These are phyloP conservation scores for Ciona savignyi DNA, from an alignment of 23 tunicate species.

Conservation along the genomic window DNA sequence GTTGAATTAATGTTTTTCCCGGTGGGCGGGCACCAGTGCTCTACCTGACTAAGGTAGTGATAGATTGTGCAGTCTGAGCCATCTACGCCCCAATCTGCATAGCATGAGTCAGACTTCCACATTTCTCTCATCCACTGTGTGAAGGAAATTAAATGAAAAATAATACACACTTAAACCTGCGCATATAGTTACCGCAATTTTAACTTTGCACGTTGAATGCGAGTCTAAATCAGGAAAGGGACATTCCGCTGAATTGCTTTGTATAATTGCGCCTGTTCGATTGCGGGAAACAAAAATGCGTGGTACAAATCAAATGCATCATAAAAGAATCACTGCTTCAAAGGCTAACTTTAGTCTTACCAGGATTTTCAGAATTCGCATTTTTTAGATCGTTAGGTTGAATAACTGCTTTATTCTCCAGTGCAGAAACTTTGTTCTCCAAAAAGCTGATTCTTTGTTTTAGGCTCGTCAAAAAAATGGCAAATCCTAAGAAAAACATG, in stretches of 20 bases:
- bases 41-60: conserved; percentile 59
- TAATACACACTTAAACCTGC: too few relatives aligned
- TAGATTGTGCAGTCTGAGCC: conserved; percentile 65
- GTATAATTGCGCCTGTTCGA: not conserved
- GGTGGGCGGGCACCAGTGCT: conserved; percentile 59
- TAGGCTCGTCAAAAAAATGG: not conserved
- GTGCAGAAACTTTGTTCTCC: not conserved
- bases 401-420: not conserved
- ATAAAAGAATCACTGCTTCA: too few relatives aligned
- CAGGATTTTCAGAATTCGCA: too few relatives aligned
- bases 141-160: not conserved
- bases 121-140: conserved; percentile 74
- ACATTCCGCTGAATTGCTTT: not conserved
- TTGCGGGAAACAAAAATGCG: too few relatives aligned
- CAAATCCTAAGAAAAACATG: too few relatives aligned
- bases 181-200: not conserved
- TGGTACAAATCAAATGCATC: too few relatives aligned
- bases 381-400: not conserved
- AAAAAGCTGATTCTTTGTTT: not conserved
- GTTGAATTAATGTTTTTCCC: not conserved
- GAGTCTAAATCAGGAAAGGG: not conserved
- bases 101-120: conserved; percentile 79
- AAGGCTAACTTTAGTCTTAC: too few relatives aligned
- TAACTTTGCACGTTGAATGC: not conserved
- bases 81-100: conserved; percentile 75